Evolutionary conservation across 2,113 vertebrate species (phyloP), one percentile per base, ranked within the genome.

Genomic region (Apeltes quadracus): DNA sequence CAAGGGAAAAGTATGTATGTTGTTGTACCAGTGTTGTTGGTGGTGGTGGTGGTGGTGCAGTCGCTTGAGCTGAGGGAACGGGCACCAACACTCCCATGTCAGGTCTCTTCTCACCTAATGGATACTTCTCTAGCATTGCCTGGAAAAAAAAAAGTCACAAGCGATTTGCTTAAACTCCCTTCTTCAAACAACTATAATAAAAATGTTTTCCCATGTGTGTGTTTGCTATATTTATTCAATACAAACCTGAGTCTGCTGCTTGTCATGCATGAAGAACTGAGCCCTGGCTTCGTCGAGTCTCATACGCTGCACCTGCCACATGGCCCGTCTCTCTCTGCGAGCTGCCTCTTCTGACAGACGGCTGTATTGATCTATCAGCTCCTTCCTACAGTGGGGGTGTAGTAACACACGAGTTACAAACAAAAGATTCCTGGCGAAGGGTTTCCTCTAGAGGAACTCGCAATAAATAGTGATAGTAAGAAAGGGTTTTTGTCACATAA

Each of bases 311-410:
- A 94, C 92, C 75, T 92, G 95, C 98, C 97, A 99, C 57, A 98
- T 77, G 0, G 96, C 96, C 84, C 91, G 94, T 54, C 95, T 95
- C 36, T 98, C 97, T 44, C 95, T 94, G 27, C 88, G 92, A 16
- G 96, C 95, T 2, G 97, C 98, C 55, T 97, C 97, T 75, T 96
- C 96, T 9, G 96, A 96, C 69, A 98, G 86, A 82, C 86, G 94
- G 90, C 96, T 96, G 43, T 98, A 98, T 81, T 94, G 96, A 38
- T 94, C 95, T 27, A 98, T 96, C 87, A 99, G 91, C 64, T 97
- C 97, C 85, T 96, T 95, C 91, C 98, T 99, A 69, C 14, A 84
- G 10, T 73, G 79, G 23, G 20, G 76, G 20, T 25, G 22, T 1
- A 53, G 29, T 13, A 39, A 57, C 25, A 83, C n/a, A 54, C 41